Evolutionary conservation across 1,140 invertebrate species (phyloP).

Genomic region (Trichonephila inaurata): DNA sequence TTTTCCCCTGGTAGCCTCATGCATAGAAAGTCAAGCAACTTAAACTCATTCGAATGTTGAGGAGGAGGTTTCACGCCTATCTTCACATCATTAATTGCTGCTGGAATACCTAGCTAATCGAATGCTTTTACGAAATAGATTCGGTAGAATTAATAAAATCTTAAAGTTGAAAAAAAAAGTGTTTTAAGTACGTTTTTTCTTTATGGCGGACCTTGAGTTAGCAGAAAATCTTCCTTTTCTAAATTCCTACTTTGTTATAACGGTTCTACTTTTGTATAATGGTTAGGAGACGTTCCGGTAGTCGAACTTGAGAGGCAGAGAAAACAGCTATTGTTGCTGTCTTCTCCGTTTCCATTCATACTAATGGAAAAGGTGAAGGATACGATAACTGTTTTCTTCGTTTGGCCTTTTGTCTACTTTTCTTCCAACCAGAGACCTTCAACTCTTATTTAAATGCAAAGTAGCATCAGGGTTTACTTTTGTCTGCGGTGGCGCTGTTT

Average conservation of each 20-base stretch:
- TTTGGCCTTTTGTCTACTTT: neutral
- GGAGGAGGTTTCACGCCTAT: no score
- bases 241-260: neutral
- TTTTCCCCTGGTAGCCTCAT: no score
- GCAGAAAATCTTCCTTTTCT: neutral
- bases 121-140: neutral
- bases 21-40: no score
- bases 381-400: neutral
- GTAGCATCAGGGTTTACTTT: neutral
- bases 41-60: no score
- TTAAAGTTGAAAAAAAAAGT: neutral
- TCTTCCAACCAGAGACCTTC: neutral
- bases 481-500: neutral
- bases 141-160: neutral
- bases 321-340: neutral
- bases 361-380: neutral
- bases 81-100: no score
- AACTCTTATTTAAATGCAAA: slow-evolving; percentile 30
- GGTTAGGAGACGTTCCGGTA: neutral
- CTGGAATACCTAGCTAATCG: no score
- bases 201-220: neutral
- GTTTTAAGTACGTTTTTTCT: neutral
- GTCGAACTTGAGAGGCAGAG: neutral
- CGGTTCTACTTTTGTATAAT: neutral
- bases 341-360: neutral